These are phyloP conservation scores for Rotaria magnacalcarata DNA, from an alignment of 2,888 invertebrate genomes.

Conservation along the genomic window DNA sequence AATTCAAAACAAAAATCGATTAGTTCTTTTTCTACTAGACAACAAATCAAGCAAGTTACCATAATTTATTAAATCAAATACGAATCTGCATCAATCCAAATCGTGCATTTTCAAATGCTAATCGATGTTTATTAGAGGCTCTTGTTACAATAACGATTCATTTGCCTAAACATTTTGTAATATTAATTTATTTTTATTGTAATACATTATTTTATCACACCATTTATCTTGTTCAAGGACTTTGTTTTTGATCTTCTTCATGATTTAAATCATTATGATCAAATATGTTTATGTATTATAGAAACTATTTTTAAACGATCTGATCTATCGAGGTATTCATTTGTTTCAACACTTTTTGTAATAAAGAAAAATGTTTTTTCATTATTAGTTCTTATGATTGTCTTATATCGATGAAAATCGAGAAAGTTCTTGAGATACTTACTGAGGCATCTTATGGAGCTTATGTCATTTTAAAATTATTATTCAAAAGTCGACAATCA, in stretches of 20 bases:
- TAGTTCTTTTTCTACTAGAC: neutral
- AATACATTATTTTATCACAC: neutral
- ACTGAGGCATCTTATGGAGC: constrained; percentile 12
- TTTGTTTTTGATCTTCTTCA: constrained; percentile 21
- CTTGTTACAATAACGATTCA: neutral
- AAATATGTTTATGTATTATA: neutral
- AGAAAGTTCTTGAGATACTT: neutral
- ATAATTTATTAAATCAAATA: constrained; percentile 25
- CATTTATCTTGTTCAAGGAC: neutral
- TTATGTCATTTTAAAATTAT: neutral
- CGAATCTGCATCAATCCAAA: neutral
- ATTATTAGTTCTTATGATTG: neutral
- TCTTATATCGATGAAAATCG: constrained; percentile 4
- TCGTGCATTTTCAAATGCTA: neutral
- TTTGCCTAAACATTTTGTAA: constrained; percentile 22
- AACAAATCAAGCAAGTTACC: neutral
- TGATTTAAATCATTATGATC: neutral
- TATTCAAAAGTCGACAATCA: neutral
- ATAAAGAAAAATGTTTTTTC: neutral
- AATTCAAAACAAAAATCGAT: neutral
- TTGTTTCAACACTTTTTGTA: neutral
- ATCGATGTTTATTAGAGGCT: constrained; percentile 19
- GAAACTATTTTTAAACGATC: constrained; percentile 14
- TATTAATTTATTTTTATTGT: neutral
- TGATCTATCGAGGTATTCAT: neutral